Base-by-base conservation (phyloP, 2,888 invertebrate genomes). In the Drosophila bunnanda region DNA sequence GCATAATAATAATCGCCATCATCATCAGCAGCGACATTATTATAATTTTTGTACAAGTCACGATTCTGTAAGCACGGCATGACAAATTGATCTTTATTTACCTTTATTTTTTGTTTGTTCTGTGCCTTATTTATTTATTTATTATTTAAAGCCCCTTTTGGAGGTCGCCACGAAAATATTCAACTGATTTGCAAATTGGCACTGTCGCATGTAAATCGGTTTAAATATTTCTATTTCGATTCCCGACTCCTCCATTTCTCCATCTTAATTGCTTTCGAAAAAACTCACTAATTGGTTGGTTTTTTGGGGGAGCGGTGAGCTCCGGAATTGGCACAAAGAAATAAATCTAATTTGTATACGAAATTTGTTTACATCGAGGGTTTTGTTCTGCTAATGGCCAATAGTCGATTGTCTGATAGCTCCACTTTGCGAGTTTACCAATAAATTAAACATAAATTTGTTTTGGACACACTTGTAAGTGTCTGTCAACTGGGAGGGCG, bases 111-210 rank as follows among this genome's bases (percentile, higher is more conserved):
- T 6, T 12, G 12, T 25, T 15, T 34, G 7, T 10, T 46, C 46
- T 17, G n/a, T 34, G 20, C 3, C 20, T 34, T 34, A 32, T 28
- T 46, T 28, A 46, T 28, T 46, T 52, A 52, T 52, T 52, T 34
- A 52, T 22, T 55, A 34, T 17, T 55, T 25, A 52, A 62, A 52
- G 54, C 53, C 32, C 44, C 32, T 56, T 52, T 25, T 38, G 55
- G 68, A 55, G 64, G 64, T 64, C 64, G 46, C 25, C n/a, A 22
- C 36, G 12, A 38, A 46, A 36, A 20, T 68, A 68, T 55, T 67
- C 71, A 80, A 76, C 62, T 60, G 67, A 68, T 82, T 82, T 72
- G 82, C 79, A 82, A 80, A 76, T 76, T 73, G 50, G 59, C 48
- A 59, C 64, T 65, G 64, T 41, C 38, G 39, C 22, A 68, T 68